These are phyloP conservation scores for Adoxophyes honmai DNA, from an alignment of 1,140 invertebrate genomes.

Conservation along the genomic window DNA sequence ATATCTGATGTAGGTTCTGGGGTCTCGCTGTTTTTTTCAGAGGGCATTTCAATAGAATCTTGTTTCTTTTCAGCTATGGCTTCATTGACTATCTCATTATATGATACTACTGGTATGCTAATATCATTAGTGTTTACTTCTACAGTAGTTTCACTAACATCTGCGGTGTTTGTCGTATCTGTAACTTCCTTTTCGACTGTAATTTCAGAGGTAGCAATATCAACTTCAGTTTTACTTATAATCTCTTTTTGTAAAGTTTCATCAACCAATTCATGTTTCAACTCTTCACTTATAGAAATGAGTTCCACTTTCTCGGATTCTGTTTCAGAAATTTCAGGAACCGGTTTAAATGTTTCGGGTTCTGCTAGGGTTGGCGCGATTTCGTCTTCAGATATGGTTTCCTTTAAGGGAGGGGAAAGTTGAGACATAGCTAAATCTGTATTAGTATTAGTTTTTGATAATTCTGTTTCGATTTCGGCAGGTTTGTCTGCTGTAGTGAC, in stretches of 20 bases:
- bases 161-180: not conserved
- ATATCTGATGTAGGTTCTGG: slow-evolving; percentile 20
- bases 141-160: not conserved
- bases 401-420: slow-evolving; percentile 29
- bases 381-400: slow-evolving; percentile 21
- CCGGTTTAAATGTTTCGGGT: not conserved
- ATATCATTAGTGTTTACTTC: not conserved
- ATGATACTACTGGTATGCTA: not conserved
- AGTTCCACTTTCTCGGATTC: not conserved
- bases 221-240: no score
- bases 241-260: no score
- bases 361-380: not conserved
- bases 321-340: slow-evolving; percentile 5
- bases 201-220: no score
- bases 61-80: not conserved
- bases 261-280: no score
- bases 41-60: not conserved
- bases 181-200: not conserved
- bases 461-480: slow-evolving; percentile 28
- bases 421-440: slow-evolving; percentile 26
- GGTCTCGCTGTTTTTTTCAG: not conserved
- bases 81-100: not conserved
- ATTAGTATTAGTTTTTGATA: slow-evolving; percentile 26
- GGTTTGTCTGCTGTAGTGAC: slow-evolving; percentile 35
- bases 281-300: no score